phyloP scores from a whole-genome alignment of 2,113 vertebrate species.

The Myiozetetes cayanensis region DNA sequence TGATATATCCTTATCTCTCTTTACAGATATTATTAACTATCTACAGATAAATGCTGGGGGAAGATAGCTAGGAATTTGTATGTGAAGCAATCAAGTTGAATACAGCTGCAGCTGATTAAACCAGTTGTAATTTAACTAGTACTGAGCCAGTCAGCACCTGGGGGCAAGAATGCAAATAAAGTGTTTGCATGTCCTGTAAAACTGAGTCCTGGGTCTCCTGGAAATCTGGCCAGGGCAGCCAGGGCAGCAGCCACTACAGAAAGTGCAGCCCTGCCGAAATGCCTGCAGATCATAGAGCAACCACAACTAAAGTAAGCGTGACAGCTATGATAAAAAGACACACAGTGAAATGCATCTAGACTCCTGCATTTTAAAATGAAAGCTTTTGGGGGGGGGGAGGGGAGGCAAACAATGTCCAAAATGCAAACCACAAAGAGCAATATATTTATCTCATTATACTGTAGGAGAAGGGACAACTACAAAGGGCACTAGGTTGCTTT shows the following conservation, averaged over 20 bases:
- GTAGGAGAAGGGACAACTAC: not conserved
- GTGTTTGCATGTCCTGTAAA: not conserved
- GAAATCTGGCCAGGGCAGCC: not conserved
- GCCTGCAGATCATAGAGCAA: not conserved
- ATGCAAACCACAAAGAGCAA: not conserved
- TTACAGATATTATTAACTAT: not conserved
- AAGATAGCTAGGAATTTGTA: not conserved
- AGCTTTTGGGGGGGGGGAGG: not conserved
- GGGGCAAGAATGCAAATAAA: not conserved
- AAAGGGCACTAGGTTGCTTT: not conserved
- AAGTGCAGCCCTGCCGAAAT: not conserved
- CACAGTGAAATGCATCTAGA: not conserved
- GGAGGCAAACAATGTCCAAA: not conserved
- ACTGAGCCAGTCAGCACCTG: not conserved
- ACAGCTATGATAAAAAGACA: not conserved
- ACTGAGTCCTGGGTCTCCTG: not conserved
- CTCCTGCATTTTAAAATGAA: not conserved
- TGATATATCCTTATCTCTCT: not conserved
- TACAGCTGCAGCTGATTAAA: not conserved
- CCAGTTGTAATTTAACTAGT: constrained; percentile 35
- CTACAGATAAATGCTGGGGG: not conserved
- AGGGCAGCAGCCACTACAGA: not conserved
- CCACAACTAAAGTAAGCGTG: not conserved
- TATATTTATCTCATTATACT: not conserved
- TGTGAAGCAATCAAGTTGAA: constrained; percentile 5